Conservation (phyloP, 2,888 invertebrate species). For the Pterostichus madidus region DNA sequence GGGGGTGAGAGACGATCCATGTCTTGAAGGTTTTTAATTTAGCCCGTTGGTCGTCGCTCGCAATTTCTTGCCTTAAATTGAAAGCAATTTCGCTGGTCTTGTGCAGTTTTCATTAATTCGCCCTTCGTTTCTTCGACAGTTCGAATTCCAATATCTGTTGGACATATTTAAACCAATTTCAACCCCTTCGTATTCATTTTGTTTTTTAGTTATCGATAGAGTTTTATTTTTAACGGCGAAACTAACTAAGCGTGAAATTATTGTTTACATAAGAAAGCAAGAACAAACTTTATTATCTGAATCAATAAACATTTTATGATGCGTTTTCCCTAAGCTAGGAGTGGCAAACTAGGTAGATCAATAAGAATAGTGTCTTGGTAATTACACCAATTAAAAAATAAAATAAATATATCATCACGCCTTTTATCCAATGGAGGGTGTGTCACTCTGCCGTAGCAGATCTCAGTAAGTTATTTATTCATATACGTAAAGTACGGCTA, state of each 20-base stretch:
- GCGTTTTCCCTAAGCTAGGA: too few relatives aligned
- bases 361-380: too few relatives aligned
- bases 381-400: too few relatives aligned
- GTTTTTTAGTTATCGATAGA: conserved; percentile 20
- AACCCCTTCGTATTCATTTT: conserved; percentile 49
- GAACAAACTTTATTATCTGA: too few relatives aligned
- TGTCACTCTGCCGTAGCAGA: too few relatives aligned
- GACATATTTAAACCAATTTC: conserved; percentile 62
- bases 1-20: conserved; percentile 6
- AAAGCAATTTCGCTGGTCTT: conserved; percentile 61
- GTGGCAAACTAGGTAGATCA: too few relatives aligned
- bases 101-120: conserved; percentile 62
- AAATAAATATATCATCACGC: too few relatives aligned
- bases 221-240: background rate
- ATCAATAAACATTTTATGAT: too few relatives aligned
- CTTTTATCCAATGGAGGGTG: too few relatives aligned
- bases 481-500: too few relatives aligned
- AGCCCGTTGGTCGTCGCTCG: conserved; percentile 58
- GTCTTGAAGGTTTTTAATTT: conserved; percentile 63
- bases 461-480: too few relatives aligned
- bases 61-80: conserved; percentile 64
- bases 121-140: conserved; percentile 56
- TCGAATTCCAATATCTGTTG: conserved; percentile 61
- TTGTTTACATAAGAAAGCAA: background rate
- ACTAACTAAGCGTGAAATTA: background rate